Percentiles rank a stretch among this genome's conserved stretches.
Conservation (phyloP, 1,140 invertebrate genomes). For the Scaptomyza hsui region DNA sequence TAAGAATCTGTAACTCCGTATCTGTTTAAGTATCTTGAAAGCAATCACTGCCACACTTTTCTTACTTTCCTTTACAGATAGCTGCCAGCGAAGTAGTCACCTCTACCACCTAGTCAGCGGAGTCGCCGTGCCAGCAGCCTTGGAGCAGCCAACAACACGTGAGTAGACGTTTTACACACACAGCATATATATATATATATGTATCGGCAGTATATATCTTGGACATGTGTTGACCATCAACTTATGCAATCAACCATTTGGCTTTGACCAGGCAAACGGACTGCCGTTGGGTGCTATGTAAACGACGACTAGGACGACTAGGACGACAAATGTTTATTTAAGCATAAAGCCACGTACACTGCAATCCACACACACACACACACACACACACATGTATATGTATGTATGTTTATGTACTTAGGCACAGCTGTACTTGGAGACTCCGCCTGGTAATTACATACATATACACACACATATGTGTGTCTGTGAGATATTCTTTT, state of each 20-base stretch:
- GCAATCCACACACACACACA: conserved; percentile 29
- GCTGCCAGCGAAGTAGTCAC: conserved; percentile 13
- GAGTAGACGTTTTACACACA: conserved; percentile 26
- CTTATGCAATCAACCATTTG: conserved; percentile 82
- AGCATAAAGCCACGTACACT: conserved; percentile 77
- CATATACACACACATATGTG: conserved; percentile 48
- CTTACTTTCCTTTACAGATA: conserved; percentile 5
- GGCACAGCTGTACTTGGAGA: conserved; percentile 76
- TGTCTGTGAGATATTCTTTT: conserved; percentile 14
- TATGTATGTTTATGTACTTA: conserved; percentile 65
- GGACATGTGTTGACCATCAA: conserved; percentile 82
- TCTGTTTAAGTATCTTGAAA: conserved; percentile 50
- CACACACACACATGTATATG: conserved; percentile 26
- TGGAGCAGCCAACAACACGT: conserved; percentile 72
- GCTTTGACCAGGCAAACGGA: conserved; percentile 73
- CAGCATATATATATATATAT: conserved; percentile 12
- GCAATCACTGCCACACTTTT: conserved; percentile 58
- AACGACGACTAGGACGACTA: conserved; percentile 45
- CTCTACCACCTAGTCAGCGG: conserved; percentile 1
- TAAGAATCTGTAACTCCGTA: conserved; percentile 7
- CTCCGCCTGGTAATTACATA: conserved; percentile 74
- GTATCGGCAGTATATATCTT: conserved; percentile 72
- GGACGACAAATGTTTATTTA: conserved; percentile 78
- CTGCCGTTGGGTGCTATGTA: conserved; percentile 74
- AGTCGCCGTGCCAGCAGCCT: conserved; percentile 37